Conservation (phyloP, 2,797 vertebrate species). For the Chromis chromis region DNA sequence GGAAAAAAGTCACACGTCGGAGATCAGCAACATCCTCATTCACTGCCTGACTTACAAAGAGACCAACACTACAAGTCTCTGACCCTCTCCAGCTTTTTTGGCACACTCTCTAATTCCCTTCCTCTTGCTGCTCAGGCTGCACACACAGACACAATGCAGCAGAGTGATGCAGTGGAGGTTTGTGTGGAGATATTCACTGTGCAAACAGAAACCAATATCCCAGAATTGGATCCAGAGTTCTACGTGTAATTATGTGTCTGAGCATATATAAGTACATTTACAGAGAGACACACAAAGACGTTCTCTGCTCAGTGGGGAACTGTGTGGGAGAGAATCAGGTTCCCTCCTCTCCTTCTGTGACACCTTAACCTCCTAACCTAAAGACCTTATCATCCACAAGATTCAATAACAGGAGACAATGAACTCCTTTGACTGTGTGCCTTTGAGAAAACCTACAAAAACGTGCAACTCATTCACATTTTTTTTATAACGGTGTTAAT, state of each 20-base stretch:
- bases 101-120: conserved; percentile 2
- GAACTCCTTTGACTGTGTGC: conserved; percentile 27
- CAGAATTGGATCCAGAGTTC: conserved; percentile 17
- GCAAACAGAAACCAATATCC: conserved; percentile 50
- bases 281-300: conserved; percentile 13
- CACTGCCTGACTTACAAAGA: conserved; percentile 7
- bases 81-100: conserved; percentile 15
- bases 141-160: conserved; percentile 48
- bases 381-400: conserved; percentile 37
- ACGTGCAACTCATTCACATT: conserved; percentile 12
- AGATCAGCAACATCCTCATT: conserved; percentile 48
- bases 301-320: not conserved
- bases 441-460: conserved; percentile 30
- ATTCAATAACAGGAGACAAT: conserved; percentile 34
- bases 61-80: not conserved
- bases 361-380: conserved; percentile 51
- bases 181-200: conserved; percentile 28
- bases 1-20: conserved; percentile 15
- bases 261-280: not conserved
- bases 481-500: conserved; percentile 10
- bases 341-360: conserved; percentile 35
- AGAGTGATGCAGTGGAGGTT: conserved; percentile 55
- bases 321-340: conserved; percentile 10
- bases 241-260: not conserved
- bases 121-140: conserved; percentile 21